Evolutionary conservation across 2,113 vertebrate genomes (phyloP).

Genomic region (Malurus elegans): DNA sequence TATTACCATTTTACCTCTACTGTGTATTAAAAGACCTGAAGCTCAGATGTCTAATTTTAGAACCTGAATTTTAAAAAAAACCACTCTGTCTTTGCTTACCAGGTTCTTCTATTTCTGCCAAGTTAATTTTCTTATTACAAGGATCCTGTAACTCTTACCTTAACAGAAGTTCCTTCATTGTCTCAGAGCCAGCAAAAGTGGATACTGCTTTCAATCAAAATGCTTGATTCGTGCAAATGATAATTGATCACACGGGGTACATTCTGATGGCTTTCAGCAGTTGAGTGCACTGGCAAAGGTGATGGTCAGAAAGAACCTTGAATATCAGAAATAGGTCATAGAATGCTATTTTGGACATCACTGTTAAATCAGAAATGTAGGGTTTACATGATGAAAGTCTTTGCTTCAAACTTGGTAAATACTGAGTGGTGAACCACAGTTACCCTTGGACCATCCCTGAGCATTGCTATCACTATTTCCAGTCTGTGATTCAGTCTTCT

Average conservation of each 20-base stretch:
- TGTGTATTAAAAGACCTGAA: not conserved
- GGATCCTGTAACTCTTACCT: not conserved
- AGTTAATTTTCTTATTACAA: not conserved
- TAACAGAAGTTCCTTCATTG: not conserved
- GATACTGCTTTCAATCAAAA: not conserved
- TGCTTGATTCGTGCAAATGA: not conserved
- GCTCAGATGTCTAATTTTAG: not conserved
- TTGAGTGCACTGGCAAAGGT: not conserved
- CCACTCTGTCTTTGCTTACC: not conserved
- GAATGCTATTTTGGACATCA: slow-evolving; percentile 3
- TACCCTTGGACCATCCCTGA: slow-evolving; percentile 58
- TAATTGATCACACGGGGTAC: not conserved
- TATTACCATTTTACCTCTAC: not conserved
- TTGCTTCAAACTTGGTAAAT: slow-evolving; percentile 44
- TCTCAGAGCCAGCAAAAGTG: not conserved
- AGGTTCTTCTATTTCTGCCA: not conserved
- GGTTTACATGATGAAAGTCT: slow-evolving; percentile 14
- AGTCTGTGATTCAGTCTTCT: slow-evolving; percentile 65
- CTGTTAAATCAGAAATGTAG: slow-evolving; percentile 9
- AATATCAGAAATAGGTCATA: not conserved
- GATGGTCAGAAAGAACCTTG: not conserved
- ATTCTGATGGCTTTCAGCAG: not conserved
- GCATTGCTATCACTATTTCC: slow-evolving; percentile 69
- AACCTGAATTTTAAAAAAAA: not conserved
- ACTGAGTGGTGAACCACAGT: slow-evolving; percentile 59